Evolutionary conservation across 2,888 invertebrate genomes (phyloP).

Genomic region (Abrostola triplasia): DNA sequence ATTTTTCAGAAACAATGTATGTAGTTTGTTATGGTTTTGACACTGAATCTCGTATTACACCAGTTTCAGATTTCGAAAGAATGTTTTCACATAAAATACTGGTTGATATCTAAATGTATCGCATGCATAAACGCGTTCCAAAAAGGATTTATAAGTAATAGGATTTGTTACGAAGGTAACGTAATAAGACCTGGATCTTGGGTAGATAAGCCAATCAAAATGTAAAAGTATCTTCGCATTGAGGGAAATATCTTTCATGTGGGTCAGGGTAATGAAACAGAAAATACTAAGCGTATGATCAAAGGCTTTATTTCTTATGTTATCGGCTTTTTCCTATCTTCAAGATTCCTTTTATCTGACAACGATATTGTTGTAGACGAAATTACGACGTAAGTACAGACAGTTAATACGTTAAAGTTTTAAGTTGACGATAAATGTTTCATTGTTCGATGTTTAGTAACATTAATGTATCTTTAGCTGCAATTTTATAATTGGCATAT

Average conservation of each 20-base stretch:
- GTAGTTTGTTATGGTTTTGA: too few relatives aligned
- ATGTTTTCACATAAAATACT: not conserved
- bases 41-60: not conserved
- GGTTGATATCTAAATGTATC: not conserved
- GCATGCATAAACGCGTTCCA: conserved; percentile 9
- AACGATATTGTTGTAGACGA: conserved; percentile 59
- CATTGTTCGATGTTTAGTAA: too few relatives aligned
- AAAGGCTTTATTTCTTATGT: conserved; percentile 39
- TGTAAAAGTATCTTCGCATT: conserved; percentile 29
- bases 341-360: conserved; percentile 38
- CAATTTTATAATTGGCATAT: too few relatives aligned
- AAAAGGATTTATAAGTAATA: conserved; percentile 15
- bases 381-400: not conserved
- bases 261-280: conserved; percentile 19
- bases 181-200: conserved; percentile 15
- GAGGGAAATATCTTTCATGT: conserved; percentile 17
- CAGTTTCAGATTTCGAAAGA: not conserved
- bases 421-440: too few relatives aligned
- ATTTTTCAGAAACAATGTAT: too few relatives aligned
- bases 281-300: conserved; percentile 40
- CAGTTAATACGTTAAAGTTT: not conserved
- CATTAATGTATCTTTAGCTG: too few relatives aligned
- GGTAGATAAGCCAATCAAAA: conserved; percentile 19
- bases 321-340: conserved; percentile 23
- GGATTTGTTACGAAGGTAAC: conserved; percentile 10